Conservation (phyloP, 64 coral and sea anemone species). For the Dendrophyllia cribrosa region DNA sequence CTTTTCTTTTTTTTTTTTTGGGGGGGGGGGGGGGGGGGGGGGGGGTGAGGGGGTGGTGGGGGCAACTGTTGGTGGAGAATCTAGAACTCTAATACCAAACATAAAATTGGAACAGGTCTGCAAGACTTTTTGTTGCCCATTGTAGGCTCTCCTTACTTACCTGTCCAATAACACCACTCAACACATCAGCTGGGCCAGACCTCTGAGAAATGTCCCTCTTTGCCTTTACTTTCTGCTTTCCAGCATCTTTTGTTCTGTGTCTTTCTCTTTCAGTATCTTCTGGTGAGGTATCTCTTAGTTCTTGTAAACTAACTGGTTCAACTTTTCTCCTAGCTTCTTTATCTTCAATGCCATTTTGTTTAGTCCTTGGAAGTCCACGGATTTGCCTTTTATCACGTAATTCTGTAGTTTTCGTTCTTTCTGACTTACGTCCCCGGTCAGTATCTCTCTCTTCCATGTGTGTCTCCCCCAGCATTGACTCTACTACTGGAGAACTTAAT, state of each 20-base stretch:
- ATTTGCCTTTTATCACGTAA: neutral
- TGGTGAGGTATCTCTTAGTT: neutral
- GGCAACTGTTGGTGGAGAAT: too few relatives aligned
- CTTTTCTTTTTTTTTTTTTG: too few relatives aligned
- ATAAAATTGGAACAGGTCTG: too few relatives aligned
- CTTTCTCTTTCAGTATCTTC: neutral
- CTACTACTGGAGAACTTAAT: slow-evolving; percentile 15
- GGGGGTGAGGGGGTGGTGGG: too few relatives aligned
- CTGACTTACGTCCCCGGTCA: neutral
- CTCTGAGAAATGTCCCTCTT: neutral
- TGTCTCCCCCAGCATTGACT: neutral
- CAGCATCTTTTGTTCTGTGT: neutral
- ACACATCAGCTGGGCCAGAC: neutral
- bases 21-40: too few relatives aligned
- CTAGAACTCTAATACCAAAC: too few relatives aligned
- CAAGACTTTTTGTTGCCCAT: too few relatives aligned
- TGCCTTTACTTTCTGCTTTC: neutral
- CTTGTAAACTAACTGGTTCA: neutral
- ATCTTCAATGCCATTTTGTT: neutral
- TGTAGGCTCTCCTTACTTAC: neutral
- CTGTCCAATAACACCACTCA: slow-evolving; percentile 42
- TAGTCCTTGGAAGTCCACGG: neutral
- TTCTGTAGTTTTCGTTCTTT: neutral
- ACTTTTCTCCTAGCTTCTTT: neutral
- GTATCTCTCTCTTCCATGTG: neutral